Percentiles rank a stretch among this genome's conserved stretches.
These are phyloP conservation scores for Drosophila emarginata DNA, from an alignment of 2,888 invertebrate species.

Conservation along the genomic window DNA sequence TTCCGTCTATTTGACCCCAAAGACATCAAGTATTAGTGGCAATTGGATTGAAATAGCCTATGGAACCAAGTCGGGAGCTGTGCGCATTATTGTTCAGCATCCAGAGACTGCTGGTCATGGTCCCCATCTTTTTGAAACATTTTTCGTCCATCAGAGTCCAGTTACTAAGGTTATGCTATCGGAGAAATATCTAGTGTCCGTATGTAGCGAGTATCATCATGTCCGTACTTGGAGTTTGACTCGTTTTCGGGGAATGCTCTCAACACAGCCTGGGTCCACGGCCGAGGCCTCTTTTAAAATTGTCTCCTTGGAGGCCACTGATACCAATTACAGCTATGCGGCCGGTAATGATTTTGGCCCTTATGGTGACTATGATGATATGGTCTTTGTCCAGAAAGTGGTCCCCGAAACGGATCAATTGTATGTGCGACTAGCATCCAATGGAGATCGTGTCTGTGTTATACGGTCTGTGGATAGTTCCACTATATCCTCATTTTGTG, in stretches of 20 bases:
- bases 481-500: slow-evolving; percentile 96
- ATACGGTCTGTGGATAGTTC: slow-evolving; percentile 97
- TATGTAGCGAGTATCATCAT: slow-evolving; percentile 99
- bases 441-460: slow-evolving; percentile 96
- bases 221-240: slow-evolving; percentile 98
- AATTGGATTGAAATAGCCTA: slow-evolving; percentile 99
- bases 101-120: slow-evolving; percentile 99
- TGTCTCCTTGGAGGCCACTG: slow-evolving; percentile 85
- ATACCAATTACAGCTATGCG: slow-evolving; percentile 86
- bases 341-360: slow-evolving; percentile 91
- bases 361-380: slow-evolving; percentile 98
- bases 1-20: slow-evolving; percentile 99
- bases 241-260: slow-evolving; percentile 98
- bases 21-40: slow-evolving; percentile 98
- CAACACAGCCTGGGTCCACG: slow-evolving; percentile 98
- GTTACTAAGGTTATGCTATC: slow-evolving; percentile 97
- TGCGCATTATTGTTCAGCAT: slow-evolving; percentile 98
- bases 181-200: slow-evolving; percentile 96
- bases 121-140: slow-evolving; percentile 98
- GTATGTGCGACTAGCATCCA: slow-evolving; percentile 96
- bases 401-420: slow-evolving; percentile 98
- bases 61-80: slow-evolving; percentile 97
- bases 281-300: slow-evolving; percentile 97
- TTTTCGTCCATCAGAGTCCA: slow-evolving; percentile 97
- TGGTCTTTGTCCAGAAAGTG: slow-evolving; percentile 97